Conservation (phyloP, 2,113 vertebrate species). For the Nyctereutes procyonoides region DNA sequence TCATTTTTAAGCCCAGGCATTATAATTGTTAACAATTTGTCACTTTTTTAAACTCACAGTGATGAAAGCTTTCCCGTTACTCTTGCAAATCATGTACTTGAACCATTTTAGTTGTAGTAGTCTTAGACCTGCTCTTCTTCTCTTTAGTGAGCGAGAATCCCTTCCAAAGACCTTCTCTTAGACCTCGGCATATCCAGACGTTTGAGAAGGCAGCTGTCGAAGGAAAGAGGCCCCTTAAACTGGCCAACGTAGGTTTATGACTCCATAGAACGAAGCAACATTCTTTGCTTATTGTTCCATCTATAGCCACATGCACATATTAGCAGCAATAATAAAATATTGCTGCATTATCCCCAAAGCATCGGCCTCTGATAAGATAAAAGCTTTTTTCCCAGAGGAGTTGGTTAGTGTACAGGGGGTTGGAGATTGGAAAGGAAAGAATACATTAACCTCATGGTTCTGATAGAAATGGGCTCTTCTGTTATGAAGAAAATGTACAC, state of each 20-base stretch:
- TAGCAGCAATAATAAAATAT: constrained; percentile 83
- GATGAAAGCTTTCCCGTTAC: constrained; percentile 60
- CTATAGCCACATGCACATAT: constrained; percentile 80
- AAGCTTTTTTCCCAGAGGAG: constrained; percentile 61
- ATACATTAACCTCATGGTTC: constrained; percentile 30
- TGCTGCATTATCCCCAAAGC: constrained; percentile 80
- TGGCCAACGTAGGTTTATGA: constrained; percentile 75
- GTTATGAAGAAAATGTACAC: constrained; percentile 11
- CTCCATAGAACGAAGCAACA: constrained; percentile 74
- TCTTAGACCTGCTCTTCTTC: constrained; percentile 74
- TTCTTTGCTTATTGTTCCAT: constrained; percentile 72
- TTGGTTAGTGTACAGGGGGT: background rate
- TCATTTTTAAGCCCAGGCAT: constrained; percentile 63
- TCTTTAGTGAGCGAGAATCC: constrained; percentile 61
- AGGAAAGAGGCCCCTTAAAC: background rate
- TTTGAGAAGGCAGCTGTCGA: constrained; percentile 71
- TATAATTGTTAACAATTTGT: constrained; percentile 75
- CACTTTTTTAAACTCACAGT: constrained; percentile 76
- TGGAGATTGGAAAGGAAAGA: constrained; percentile 59
- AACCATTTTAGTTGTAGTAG: constrained; percentile 63
- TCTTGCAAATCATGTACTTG: constrained; percentile 45
- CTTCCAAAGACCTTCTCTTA: background rate
- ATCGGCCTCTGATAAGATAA: constrained; percentile 65
- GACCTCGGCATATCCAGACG: constrained; percentile 42
- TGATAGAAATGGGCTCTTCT: background rate